A percentile compares a stretch with the other conserved stretches of the same genome.
Conservation (phyloP, 2,888 invertebrate species). For the Aleiodes leptofemur region DNA sequence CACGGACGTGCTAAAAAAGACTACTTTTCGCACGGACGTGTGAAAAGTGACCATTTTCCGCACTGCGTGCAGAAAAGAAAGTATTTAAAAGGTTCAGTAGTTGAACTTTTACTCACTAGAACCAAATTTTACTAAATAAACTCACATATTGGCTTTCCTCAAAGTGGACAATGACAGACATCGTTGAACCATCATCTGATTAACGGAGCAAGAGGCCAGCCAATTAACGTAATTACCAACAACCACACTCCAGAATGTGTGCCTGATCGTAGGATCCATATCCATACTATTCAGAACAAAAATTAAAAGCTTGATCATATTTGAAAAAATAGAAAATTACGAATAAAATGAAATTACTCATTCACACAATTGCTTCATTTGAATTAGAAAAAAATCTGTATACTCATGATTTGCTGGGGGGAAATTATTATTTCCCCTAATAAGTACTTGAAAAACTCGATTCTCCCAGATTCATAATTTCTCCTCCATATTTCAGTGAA, state of each 20-base stretch:
- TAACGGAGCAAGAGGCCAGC: constrained; percentile 88
- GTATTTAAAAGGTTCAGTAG: too few relatives aligned
- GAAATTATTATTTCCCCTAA: constrained; percentile 54
- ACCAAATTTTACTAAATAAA: too few relatives aligned
- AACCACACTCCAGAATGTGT: constrained; percentile 88
- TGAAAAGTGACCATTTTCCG: too few relatives aligned
- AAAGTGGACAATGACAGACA: constrained; percentile 87
- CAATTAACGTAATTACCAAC: constrained; percentile 88
- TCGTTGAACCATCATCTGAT: constrained; percentile 92
- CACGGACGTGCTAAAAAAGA: too few relatives aligned
- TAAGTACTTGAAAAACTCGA: constrained; percentile 84
- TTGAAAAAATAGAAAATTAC: neutral
- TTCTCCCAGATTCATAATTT: constrained; percentile 79
- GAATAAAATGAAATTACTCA: neutral
- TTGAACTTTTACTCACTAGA: too few relatives aligned
- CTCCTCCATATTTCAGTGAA: constrained; percentile 79
- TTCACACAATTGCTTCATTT: too few relatives aligned
- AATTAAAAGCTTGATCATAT: neutral
- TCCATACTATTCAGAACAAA: constrained; percentile 79
- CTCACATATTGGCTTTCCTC: constrained; percentile 83
- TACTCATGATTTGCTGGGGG: neutral
- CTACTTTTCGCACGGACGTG: too few relatives aligned
- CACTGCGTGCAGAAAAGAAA: too few relatives aligned
- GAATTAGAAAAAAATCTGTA: too few relatives aligned
- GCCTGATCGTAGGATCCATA: constrained; percentile 84